Evolutionary conservation across 64 coral and sea anemone species (phyloP).

Genomic region (Orbicella faveolata): DNA sequence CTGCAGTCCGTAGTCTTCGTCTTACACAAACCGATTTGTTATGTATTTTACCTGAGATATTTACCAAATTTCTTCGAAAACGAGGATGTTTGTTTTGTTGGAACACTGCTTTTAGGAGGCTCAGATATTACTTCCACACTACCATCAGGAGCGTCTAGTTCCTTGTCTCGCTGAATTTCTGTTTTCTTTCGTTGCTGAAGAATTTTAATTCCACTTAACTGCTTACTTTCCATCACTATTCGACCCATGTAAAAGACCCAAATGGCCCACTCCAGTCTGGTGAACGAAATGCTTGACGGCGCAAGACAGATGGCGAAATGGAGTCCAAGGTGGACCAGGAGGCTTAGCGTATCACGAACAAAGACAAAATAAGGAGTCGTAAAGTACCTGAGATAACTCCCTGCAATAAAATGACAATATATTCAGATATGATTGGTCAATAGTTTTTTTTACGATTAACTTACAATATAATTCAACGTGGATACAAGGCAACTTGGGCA

Average conservation of each 20-base stretch:
- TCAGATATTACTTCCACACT: background rate
- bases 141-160: background rate
- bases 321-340: slow-evolving; percentile 34
- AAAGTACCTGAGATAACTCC: slow-evolving; percentile 29
- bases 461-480: too few species aligned
- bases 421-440: too few species aligned
- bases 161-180: background rate
- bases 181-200: background rate
- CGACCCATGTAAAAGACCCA: slow-evolving; percentile 50
- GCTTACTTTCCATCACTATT: slow-evolving; percentile 23
- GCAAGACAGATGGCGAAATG: slow-evolving; percentile 44
- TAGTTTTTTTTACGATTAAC: too few species aligned
- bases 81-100: background rate
- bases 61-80: background rate
- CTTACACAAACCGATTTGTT: background rate
- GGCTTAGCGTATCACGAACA: slow-evolving; percentile 45
- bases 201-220: background rate
- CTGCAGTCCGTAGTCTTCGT: too few species aligned
- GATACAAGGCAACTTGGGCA: too few species aligned
- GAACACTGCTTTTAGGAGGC: background rate
- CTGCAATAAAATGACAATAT: slow-evolving; percentile 1
- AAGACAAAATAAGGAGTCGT: slow-evolving; percentile 62
- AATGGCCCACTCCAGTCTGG: slow-evolving; percentile 24
- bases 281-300: slow-evolving; percentile 48
- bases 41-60: background rate